Evolutionary conservation across 2,797 vertebrate genomes (phyloP), one percentile per base, ranked within the genome.

Genomic region (Lates japonicus): DNA sequence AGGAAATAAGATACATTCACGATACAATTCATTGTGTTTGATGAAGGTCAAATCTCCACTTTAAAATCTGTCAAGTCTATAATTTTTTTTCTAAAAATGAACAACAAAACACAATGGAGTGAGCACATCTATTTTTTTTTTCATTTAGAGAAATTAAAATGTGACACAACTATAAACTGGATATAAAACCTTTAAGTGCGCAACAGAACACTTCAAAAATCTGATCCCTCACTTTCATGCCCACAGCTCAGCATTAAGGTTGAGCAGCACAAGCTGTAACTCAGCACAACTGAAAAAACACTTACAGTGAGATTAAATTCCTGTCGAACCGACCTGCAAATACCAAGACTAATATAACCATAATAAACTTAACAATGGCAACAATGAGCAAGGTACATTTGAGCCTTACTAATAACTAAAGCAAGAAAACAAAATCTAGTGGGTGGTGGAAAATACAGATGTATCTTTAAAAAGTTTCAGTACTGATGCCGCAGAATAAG

Each of bases 401-500:
- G 3, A 80, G 14, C 16, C 51, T 44, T 57, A 25, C 44, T 46
- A 59, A 57, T 62, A 58, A 76, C 22, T 64, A 70, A 74, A 51
- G 17, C 3, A 5, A 31, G 17, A 46, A 33, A 52, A 6, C 1
- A 42, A 39, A 61, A 59, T 3, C 7, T 22, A 55, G 16, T 25
- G 9, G 11, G 29, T 59, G 25, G n/a, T 78, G 31, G 17, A 75
- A 77, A 76, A 78, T 52, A 79, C 19, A 55, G 37, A 78, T 54
- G 55, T 6, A 48, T 55, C 25, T 75, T 79, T 42, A 37, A 70
- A 76, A 82, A 29, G 8, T 75, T 85, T 80, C 3, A 54, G 42
- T 51, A 68, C 51, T 81, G 76, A 76, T 88, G 63, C 63, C 64
- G 71, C 74, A 77, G 55, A 87, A 80, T 78, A 71, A 81, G 39